Percentiles rank a stretch among this genome's conserved stretches.
Conservation (phyloP, 2,888 invertebrate genomes). For the Oasisia sp. region DNA sequence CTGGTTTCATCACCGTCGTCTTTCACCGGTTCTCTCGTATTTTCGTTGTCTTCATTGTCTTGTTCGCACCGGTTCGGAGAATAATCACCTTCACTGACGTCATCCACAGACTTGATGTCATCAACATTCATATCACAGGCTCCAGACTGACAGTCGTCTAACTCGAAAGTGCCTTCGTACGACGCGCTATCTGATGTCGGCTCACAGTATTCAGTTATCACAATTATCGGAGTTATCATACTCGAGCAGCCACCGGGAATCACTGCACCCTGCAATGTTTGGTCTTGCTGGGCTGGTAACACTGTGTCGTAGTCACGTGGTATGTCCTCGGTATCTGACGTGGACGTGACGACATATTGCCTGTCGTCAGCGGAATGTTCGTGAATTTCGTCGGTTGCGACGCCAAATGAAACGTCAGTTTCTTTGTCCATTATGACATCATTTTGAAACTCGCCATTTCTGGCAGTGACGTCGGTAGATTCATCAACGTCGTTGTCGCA, state of each 20-base stretch:
- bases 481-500: neutral
- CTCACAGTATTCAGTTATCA: neutral
- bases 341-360: neutral
- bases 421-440: neutral
- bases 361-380: neutral
- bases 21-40: neutral
- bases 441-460: neutral
- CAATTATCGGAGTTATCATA: neutral
- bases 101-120: neutral
- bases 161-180: neutral
- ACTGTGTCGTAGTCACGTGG: neutral
- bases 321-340: neutral
- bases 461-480: neutral
- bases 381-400: neutral
- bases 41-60: neutral
- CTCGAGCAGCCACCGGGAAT: neutral
- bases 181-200: neutral
- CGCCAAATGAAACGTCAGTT: neutral
- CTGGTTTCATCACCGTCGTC: neutral
- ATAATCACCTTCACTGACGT: neutral
- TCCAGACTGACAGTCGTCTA: neutral
- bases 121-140: neutral
- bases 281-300: neutral
- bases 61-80: neutral
- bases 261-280: neutral